A percentile compares a stretch with the other conserved stretches of the same genome.
These are phyloP conservation scores for Blastomussa wellsi DNA, from an alignment of 92 coral and sea anemone species.

Conservation along the genomic window DNA sequence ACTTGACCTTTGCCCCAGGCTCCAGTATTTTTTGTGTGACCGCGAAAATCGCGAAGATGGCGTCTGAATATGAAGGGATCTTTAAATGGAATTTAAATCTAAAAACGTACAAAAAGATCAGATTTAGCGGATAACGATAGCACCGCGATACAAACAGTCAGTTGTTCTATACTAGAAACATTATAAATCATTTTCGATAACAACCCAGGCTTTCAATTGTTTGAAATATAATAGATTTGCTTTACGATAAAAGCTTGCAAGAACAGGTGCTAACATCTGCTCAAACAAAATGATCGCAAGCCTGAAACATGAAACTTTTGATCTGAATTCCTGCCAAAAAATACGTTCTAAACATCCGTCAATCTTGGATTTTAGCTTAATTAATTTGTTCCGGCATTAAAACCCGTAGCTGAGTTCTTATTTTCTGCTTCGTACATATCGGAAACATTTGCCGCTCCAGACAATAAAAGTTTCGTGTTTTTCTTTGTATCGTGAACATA, in stretches of 20 bases:
- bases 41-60: neutral
- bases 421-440: neutral
- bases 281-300: neutral
- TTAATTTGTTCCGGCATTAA: neutral
- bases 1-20: constrained; percentile 50
- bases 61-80: neutral
- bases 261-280: constrained; percentile 1
- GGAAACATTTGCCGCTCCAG: neutral
- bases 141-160: neutral
- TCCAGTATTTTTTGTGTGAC: constrained; percentile 24
- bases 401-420: neutral
- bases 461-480: constrained; percentile 14
- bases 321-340: neutral
- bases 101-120: neutral
- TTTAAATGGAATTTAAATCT: constrained; percentile 6
- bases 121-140: neutral
- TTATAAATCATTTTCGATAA: neutral
- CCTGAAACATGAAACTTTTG: neutral
- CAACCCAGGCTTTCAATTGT: neutral
- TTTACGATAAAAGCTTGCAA: neutral
- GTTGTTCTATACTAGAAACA: neutral
- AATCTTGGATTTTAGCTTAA: neutral
- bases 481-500: neutral
- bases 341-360: neutral
- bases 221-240: neutral